Evolutionary conservation across 2,797 vertebrate genomes (phyloP).

Genomic region (Naso thynnoides): DNA sequence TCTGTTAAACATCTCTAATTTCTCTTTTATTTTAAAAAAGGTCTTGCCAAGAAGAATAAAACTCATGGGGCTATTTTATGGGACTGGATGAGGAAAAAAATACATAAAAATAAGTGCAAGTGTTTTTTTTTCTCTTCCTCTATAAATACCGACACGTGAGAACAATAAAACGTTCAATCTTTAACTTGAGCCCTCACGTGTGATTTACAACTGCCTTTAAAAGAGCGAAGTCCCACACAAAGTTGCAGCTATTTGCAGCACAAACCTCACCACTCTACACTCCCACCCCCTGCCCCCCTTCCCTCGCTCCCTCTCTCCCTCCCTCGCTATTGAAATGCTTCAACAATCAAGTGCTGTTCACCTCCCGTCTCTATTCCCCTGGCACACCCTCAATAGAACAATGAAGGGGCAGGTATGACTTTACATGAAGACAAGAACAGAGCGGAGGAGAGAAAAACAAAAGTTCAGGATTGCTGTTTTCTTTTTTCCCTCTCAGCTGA

Average conservation of each 20-base stretch:
- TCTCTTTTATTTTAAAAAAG: not conserved
- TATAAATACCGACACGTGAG: constrained; percentile 63
- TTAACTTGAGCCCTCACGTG: constrained; percentile 75
- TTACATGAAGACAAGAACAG: constrained; percentile 54
- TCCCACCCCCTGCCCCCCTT: not conserved
- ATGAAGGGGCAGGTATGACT: constrained; percentile 83
- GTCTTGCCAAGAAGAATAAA: constrained; percentile 11
- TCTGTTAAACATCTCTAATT: constrained; percentile 13
- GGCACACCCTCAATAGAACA: constrained; percentile 87
- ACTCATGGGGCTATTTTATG: constrained; percentile 30
- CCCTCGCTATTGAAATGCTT: constrained; percentile 70
- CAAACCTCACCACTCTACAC: constrained; percentile 36
- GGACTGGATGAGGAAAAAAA: constrained; percentile 46
- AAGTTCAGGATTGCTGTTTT: constrained; percentile 71
- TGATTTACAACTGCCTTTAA: constrained; percentile 47
- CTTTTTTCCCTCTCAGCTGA: constrained; percentile 44
- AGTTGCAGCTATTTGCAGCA: constrained; percentile 65
- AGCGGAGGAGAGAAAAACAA: constrained; percentile 32
- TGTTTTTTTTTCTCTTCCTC: constrained; percentile 42
- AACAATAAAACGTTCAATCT: constrained; percentile 78
- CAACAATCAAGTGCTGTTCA: constrained; percentile 73
- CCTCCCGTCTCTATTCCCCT: constrained; percentile 75
- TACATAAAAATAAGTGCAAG: constrained; percentile 33
- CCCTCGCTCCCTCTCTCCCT: not conserved
- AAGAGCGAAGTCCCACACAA: constrained; percentile 78